phyloP scores from a whole-genome alignment of 2,797 vertebrate species.

The Syngnathus acus region DNA sequence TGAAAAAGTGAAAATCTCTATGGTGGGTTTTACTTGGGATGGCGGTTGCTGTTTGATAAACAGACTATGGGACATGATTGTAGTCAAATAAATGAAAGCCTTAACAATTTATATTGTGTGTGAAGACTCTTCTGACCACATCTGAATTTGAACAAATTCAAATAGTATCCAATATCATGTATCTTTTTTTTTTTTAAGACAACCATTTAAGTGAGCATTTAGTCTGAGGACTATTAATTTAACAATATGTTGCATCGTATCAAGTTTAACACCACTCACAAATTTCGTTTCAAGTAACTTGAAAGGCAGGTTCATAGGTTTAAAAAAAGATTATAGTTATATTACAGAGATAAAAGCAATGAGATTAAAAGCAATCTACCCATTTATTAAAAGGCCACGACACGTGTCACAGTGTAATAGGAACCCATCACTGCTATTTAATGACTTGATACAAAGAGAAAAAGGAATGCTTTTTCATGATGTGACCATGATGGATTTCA shows the following conservation, averaged over 20 bases:
- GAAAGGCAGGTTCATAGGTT: too few relatives aligned
- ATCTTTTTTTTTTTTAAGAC: too few relatives aligned
- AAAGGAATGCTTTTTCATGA: too few relatives aligned
- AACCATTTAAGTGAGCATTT: background rate
- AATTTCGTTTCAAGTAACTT: too few relatives aligned
- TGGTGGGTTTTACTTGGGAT: slow-evolving; percentile 2
- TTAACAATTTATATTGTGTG: slow-evolving; percentile 31
- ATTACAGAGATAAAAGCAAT: too few relatives aligned
- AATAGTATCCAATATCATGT: background rate
- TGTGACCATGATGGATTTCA: too few relatives aligned
- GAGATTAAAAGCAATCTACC: too few relatives aligned
- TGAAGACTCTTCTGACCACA: background rate
- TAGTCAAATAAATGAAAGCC: slow-evolving; percentile 27
- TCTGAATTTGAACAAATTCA: background rate
- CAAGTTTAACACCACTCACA: background rate
- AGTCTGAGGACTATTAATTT: background rate
- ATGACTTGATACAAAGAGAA: too few relatives aligned
- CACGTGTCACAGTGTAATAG: too few relatives aligned
- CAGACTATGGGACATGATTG: slow-evolving; percentile 16
- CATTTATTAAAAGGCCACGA: too few relatives aligned
- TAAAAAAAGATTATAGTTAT: too few relatives aligned
- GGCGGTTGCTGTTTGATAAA: slow-evolving; percentile 3
- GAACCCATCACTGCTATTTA: too few relatives aligned
- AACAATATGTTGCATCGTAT: background rate
- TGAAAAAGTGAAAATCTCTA: background rate